Base-by-base conservation (phyloP, 2,888 invertebrate genomes). In the Ypsolopha sequella region DNA sequence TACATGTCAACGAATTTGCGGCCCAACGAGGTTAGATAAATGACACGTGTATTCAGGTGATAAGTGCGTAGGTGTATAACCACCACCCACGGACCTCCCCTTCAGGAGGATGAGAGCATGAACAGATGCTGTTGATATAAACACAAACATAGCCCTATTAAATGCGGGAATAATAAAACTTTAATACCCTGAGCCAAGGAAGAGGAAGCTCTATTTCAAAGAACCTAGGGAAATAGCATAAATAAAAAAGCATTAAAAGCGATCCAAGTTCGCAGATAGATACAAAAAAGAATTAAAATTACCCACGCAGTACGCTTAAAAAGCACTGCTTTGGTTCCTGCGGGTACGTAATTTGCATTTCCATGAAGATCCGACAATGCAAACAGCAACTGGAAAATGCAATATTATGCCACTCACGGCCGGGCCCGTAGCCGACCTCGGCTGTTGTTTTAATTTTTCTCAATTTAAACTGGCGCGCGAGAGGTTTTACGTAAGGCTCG, bases 51-150 rank as follows among this genome's bases (percentile, higher is more conserved):
- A 56, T 65, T 57, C 60, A 61, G 54, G 50, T 50, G 48, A 62
- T 59, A 63, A 61, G 64, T 64, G 63, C 64, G 63, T 61, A 58
- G 61, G 61, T 58, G 55, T 58, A 46, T 13, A 33, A 46, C 45
- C n/a, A 24, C 24, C 24, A 4, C 24, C 24, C 24, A 24, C 24
- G 24, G 4, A 4, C 24, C 24, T 24, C 24, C 24, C 24, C 4
- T 24, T 24, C 24, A 24, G 4, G 24, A 24, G 24, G 24, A 24
- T 24, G 24, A 24, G 24, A 24, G 24, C 57, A 61, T 59, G 63
- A 58, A 65, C 73, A 73, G 73, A 74, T 71, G 73, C 68, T 64
- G 66, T 63, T 62, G 61, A 66, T 65, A 70, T 73, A 70, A 72
- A 74, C 69, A 73, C 65, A 69, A 71, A 70, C 68, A 70, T 54